Evolutionary conservation across 1,140 invertebrate genomes (phyloP).

Genomic region (Phthorimaea operculella): DNA sequence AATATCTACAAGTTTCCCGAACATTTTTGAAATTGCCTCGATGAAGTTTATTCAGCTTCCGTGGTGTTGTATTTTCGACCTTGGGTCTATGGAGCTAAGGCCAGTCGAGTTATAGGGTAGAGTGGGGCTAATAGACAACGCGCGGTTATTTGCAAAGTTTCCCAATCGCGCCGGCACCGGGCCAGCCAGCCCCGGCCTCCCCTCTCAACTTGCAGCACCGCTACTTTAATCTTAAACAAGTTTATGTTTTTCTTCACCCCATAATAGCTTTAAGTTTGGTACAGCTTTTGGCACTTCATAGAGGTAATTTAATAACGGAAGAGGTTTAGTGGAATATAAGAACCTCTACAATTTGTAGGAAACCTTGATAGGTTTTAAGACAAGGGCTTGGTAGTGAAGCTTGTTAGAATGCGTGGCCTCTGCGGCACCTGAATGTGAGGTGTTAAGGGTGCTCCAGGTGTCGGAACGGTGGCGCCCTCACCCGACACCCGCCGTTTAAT

Average conservation of each 20-base stretch:
- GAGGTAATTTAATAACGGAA: too few species aligned
- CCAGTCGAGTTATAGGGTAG: background rate
- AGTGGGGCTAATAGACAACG: constrained; percentile 19
- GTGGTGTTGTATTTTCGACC: background rate
- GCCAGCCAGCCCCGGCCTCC: background rate
- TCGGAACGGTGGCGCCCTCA: background rate
- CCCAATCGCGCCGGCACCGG: constrained; percentile 8
- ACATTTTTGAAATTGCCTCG: constrained; percentile 17
- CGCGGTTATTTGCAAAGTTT: constrained; percentile 23
- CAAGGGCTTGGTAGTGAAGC: too few species aligned
- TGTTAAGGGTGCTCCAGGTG: background rate
- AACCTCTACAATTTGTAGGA: too few species aligned
- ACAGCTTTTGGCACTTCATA: too few species aligned
- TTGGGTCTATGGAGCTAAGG: background rate
- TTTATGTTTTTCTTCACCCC: background rate
- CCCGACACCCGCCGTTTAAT: background rate
- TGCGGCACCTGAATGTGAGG: too few species aligned
- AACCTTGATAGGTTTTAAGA: too few species aligned
- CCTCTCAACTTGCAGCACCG: too few species aligned
- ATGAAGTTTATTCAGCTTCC: constrained; percentile 3
- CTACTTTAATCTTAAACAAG: constrained; percentile 15
- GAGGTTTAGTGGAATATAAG: too few species aligned
- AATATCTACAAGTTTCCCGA: constrained; percentile 13
- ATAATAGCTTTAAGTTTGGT: background rate
- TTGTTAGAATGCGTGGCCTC: too few species aligned